Conservation (phyloP, 2,888 invertebrate genomes). For the Rhyacophila evoluta region DNA sequence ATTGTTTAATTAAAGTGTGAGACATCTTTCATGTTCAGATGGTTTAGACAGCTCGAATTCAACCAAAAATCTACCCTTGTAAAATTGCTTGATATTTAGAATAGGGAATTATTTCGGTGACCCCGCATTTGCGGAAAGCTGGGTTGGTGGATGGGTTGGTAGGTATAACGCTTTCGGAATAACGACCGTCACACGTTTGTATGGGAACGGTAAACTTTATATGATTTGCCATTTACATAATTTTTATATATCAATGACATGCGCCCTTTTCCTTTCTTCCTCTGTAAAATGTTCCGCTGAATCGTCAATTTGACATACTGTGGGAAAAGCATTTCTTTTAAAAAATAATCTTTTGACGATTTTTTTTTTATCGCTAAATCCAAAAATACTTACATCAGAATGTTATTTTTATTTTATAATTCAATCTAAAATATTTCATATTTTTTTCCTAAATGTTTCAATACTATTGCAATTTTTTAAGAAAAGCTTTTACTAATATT, state of each 20-base stretch:
- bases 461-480: too few relatives aligned
- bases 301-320: background rate
- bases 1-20: too few relatives aligned
- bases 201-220: conserved; percentile 16
- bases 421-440: too few relatives aligned
- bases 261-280: background rate
- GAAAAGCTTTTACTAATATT: too few relatives aligned
- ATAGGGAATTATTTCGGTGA: background rate
- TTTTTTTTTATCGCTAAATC: background rate
- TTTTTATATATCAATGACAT: conserved; percentile 24
- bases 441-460: too few relatives aligned
- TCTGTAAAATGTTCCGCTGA: background rate
- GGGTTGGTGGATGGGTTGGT: background rate
- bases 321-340: background rate
- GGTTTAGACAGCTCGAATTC: background rate
- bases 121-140: background rate
- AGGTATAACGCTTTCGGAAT: background rate
- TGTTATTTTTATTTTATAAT: too few relatives aligned
- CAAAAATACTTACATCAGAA: too few relatives aligned
- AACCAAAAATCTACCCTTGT: background rate
- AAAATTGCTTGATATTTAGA: background rate
- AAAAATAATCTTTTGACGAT: background rate
- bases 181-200: conserved; percentile 19
- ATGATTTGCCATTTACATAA: conserved; percentile 17
- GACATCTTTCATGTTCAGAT: too few relatives aligned